phyloP scores from a whole-genome alignment of 2,113 vertebrate species.

The Brachionichthys hirsutus region DNA sequence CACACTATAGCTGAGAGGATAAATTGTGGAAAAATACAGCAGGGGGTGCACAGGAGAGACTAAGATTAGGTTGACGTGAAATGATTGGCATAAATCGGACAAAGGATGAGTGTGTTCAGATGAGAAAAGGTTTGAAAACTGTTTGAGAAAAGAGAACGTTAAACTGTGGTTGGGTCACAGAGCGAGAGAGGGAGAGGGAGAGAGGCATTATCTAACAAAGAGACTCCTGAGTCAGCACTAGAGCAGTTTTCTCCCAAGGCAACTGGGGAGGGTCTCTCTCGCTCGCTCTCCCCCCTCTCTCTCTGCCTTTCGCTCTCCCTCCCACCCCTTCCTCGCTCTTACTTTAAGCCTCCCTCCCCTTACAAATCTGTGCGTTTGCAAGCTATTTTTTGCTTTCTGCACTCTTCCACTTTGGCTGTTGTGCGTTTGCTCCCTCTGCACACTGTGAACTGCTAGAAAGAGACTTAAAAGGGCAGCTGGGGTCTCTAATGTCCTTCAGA shows the following conservation, averaged over 20 bases:
- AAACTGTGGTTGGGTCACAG: conserved; percentile 48
- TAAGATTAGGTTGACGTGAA: conserved; percentile 37
- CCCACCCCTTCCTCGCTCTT: conserved; percentile 20
- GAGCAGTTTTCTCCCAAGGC: conserved; percentile 79
- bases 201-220: conserved; percentile 81
- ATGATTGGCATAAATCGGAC: conserved; percentile 33
- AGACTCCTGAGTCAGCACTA: conserved; percentile 85
- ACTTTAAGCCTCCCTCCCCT: conserved; percentile 46
- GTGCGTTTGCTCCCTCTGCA: conserved; percentile 39
- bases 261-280: conserved; percentile 75
- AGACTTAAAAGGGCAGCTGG: conserved; percentile 42
- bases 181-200: conserved; percentile 41
- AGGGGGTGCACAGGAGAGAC: conserved; percentile 34
- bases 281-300: conserved; percentile 32
- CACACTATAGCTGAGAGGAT: conserved; percentile 25
- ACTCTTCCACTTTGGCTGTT: conserved; percentile 46
- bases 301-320: conserved; percentile 17
- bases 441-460: conserved; percentile 42
- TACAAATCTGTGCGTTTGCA: conserved; percentile 60
- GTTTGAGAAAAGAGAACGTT: conserved; percentile 50
- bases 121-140: conserved; percentile 43
- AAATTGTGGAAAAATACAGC: conserved; percentile 69
- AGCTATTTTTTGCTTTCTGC: conserved; percentile 69
- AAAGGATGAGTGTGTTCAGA: conserved; percentile 50
- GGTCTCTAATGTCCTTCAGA: conserved; percentile 37